A percentile compares a stretch with the other conserved stretches of the same genome.
These are phyloP conservation scores for Cataglyphis rosenhaueri DNA, from an alignment of 2,888 invertebrate species.

Conservation along the genomic window DNA sequence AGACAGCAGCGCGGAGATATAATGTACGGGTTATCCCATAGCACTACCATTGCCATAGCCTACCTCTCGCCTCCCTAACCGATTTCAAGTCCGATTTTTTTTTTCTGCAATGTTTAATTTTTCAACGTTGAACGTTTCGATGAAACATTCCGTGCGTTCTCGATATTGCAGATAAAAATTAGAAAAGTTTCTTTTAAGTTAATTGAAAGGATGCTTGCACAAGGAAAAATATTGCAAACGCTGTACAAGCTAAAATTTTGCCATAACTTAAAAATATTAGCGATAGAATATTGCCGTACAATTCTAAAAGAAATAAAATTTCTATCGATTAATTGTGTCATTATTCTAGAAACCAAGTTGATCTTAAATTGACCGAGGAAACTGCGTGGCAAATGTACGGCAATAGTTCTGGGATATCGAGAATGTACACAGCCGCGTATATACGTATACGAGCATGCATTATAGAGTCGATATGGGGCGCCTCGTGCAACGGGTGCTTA, in stretches of 20 bases:
- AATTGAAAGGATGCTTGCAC: background rate
- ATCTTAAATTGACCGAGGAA: conserved; percentile 7
- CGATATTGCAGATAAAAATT: background rate
- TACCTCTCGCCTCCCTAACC: background rate
- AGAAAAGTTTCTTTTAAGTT: background rate
- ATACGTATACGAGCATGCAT: conserved; percentile 3
- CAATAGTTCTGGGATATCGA: conserved; percentile 9
- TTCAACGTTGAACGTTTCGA: background rate
- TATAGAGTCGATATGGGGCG: conserved; percentile 41
- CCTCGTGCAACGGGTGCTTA: conserved; percentile 63
- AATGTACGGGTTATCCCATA: conserved; percentile 40
- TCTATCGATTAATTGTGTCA: background rate
- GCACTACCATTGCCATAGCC: background rate
- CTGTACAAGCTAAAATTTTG: background rate
- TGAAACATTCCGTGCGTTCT: background rate
- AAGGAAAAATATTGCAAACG: background rate
- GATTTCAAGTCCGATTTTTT: background rate
- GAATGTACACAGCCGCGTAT: background rate
- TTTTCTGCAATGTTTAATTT: background rate
- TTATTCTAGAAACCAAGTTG: background rate
- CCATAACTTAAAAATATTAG: background rate
- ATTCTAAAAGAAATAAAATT: background rate
- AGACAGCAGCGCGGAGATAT: conserved; percentile 39
- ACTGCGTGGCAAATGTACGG: background rate
- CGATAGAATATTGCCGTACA: background rate